Evolutionary conservation across 37 sponge, comb jelly and placozoan genomes (phyloP), one percentile per base, ranked within the genome.

Genomic region (Ephydatia muelleri): DNA sequence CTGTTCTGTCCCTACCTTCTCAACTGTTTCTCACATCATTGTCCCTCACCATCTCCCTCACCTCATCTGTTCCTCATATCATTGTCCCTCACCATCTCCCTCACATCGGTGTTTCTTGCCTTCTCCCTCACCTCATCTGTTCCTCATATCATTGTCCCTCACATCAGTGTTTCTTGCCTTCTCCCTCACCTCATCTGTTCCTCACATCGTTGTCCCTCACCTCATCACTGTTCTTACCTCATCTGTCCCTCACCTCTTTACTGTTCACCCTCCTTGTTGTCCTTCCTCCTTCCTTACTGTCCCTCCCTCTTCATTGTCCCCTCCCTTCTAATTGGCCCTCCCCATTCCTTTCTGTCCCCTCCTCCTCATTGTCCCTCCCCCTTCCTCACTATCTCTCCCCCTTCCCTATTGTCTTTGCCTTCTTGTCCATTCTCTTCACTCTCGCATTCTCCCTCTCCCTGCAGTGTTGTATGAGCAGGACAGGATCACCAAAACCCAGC

Each of bases 401-500:
- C 67, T 81, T 40, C 19, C 8, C 39, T 25, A 5, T 25, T 73
- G 65, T 73, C 75, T 23, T 29, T 65, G 67, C n/a, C n/a, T n/a
- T n/a, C n/a, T n/a, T n/a, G n/a, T n/a, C n/a, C n/a, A n/a, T 35
- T 25, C 25, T 77, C 12, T 16, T 33, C 23, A 11, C 29, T 77
- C 29, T 68, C 29, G 34, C n/a, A n/a, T n/a, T n/a, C n/a, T n/a
- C n/a, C n/a, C n/a, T n/a, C n/a, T 74, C 36, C 13, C 33, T 81
- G 5, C 65, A 86, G 90, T 93, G 0, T 65, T 89, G 67, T 89
- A 89, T 49, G 84, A 93, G 73, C 0, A 89, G 33, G 83, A 86
- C 6, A 37, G 91, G 21, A 70, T 94, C 47, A 95, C 93, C 14
- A 39, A n/a, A 49, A 80, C 82, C 30, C 96, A 95, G 65, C 80